Evolutionary conservation across 2,113 vertebrate species (phyloP).

Genomic region (Diphyllodes magnificus): DNA sequence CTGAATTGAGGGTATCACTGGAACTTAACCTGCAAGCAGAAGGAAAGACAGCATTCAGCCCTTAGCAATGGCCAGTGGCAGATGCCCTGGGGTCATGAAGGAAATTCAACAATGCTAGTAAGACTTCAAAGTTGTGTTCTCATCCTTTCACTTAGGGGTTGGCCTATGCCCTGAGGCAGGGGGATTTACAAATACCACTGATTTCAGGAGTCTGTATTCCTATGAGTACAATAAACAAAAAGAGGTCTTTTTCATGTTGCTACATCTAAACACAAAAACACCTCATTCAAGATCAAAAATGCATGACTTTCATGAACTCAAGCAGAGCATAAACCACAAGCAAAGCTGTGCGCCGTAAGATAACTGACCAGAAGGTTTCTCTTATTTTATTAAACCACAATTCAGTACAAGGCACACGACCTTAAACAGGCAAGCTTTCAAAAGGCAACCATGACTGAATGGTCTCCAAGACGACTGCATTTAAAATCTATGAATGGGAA

Average conservation of each 20-base stretch:
- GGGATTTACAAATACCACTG: background rate
- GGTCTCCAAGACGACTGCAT: background rate
- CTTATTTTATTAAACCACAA: background rate
- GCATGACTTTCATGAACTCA: background rate
- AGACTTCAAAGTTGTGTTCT: background rate
- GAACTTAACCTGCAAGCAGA: background rate
- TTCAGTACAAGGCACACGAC: background rate
- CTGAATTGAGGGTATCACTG: background rate
- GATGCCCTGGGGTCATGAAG: background rate
- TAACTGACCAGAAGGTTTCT: background rate
- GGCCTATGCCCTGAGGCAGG: background rate
- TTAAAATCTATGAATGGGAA: background rate
- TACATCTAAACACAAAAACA: background rate
- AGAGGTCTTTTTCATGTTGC: background rate
- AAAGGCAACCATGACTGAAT: background rate
- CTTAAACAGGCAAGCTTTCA: background rate
- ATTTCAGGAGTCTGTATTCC: background rate
- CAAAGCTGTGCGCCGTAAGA: background rate
- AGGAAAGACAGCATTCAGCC: background rate
- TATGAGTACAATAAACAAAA: background rate
- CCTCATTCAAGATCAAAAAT: background rate
- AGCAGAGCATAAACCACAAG: background rate
- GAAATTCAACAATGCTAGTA: background rate
- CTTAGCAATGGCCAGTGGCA: background rate
- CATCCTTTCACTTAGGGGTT: background rate